Evolutionary conservation across 2,888 invertebrate genomes (phyloP), one percentile per base, ranked within the genome.

Genomic region (Hirtodrosophila confusa): DNA sequence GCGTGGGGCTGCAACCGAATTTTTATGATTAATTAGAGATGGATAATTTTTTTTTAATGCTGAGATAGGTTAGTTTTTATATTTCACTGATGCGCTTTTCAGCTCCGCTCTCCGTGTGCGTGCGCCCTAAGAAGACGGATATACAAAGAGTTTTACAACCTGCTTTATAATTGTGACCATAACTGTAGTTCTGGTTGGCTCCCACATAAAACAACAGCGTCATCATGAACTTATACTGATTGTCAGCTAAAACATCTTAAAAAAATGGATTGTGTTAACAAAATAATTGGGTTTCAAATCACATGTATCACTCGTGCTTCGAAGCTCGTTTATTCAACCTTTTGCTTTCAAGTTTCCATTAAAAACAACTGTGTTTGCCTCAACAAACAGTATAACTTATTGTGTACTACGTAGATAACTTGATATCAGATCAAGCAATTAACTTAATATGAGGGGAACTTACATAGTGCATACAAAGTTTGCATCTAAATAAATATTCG

Each of bases 241-340:
- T 17, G 17, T 17, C 17, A 17, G 17, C 17, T 2, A 17, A 17
- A 17, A 27, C 23, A 37, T 17, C 3, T 66, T 8, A 2, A 2
- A 11, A 33, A 17, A 12, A 24, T 39, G 31, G 39, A 5, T 39
- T 31, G 7, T 27, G n/a, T 50, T 43, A 54, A 39, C 40, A 69
- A 68, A 50, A 56, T 43, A 64, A 48, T 41, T 43, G 36, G 45
- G 45, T 36, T 55, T 45, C 36, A 33, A 50, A 41, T 31, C 1
- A 37, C 9, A 33, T 12, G 12, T 37, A 37, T 43, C 4, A 29
- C 3, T 11, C 3, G n/a, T 29, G 33, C 17, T 29, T 37, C 7
- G 0, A 47, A 61, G 41, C 54, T 47, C 8, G 50, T 51, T 63
- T 35, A 4, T 56, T 17, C 8, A 33, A 27, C 27, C 11, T 10